Base-by-base conservation (phyloP, 2,888 invertebrate genomes). In the Meandrusa payeni region DNA sequence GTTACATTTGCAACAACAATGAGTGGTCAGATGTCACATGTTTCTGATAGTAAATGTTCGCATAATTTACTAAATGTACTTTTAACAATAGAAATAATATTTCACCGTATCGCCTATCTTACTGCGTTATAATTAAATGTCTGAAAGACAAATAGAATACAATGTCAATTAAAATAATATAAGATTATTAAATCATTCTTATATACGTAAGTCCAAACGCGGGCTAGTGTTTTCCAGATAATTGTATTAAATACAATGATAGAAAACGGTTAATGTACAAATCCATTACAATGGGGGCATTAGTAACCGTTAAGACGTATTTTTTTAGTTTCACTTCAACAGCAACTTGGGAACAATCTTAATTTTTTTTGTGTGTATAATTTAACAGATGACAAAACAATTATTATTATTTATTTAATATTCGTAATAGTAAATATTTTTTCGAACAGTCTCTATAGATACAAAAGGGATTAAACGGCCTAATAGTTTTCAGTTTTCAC, bases 81-180 rank as follows among this genome's bases (percentile, higher is more conserved):
- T 27, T 27, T n/a, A 41, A 36, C 29, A 36, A 50, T 46, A 50
- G 42, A 46, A 40, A 41, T 43, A 27, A 5, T 28, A 17, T 17
- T 15, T 11, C 19, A 29, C 20, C 22, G 10, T 23, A 22, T 29
- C 5, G 11, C 19, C 17, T 42, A 36, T 20, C 34, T 34, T 34
- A 34, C 15, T 36, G 24, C 23, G 31, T 23, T 9, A 19, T 37
- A 33, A 6, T 11, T 17, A 4, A 31, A 33, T 17, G 43, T 43
- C 38, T 43, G 2, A 26, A 32, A 43, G 43, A 32, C 43, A 20
- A 32, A 33, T 10, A 33, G 4, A 37, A 36, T 36, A 42, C 19
- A 38, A 43, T 31, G 43, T 43, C 43, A 43, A 43, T 43, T 43
- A 43, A 43, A 37, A 13, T 43, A 38, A 32, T 38, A 20, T 43